Base-by-base conservation (phyloP, 2,888 invertebrate genomes). In the Stenolophus ochropezus region DNA sequence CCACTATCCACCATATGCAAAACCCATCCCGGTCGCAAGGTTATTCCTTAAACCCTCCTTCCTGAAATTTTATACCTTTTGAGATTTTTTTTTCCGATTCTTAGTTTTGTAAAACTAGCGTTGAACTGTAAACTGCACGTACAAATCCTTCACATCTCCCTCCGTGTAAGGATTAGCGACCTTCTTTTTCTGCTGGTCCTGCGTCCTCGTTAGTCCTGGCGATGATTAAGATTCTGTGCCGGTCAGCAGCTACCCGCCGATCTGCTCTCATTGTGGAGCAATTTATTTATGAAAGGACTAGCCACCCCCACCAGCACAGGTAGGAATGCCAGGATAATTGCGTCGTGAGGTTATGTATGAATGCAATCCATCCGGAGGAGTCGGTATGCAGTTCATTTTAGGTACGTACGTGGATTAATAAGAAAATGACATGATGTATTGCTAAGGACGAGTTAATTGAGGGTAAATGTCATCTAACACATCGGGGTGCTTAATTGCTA, bases 261-360 rank as follows among this genome's bases (percentile, higher is more conserved):
- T 61, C 61, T 61, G 23, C n/a, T 61, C 21, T 11, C 21, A 25
- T 14, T 61, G 61, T 14, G 14, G 61, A 61, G 61, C 61, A 61
- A 61, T 61, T 61, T 61, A 61, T 61, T 61, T 61, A 61, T 61
- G 61, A 61, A 61, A 25, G 25, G 61, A 61, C 21, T 25, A 20
- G 56, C 20, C 2, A 51, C 14, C 14, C 16, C 2, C 14, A n/a
- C 18, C 18, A 51, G 23, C 25, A 0, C 58, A 58, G 56, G 56
- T 56, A 61, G 61, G 61, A 61, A 61, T 61, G 25, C n/a, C n/a
- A 61, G 21, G 61, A 61, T 61, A 61, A 61, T 61, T 61, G 25
- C 61, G 25, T 1, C 61, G 61, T 61, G 61, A 61, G 21, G 61
- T 23, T 61, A 61, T 61, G 61, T 61, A 61, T 61, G 61, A 61